Evolutionary conservation across 2,888 invertebrate species (phyloP), one percentile per base, ranked within the genome.

Genomic region (Sarcophaga rosellei): DNA sequence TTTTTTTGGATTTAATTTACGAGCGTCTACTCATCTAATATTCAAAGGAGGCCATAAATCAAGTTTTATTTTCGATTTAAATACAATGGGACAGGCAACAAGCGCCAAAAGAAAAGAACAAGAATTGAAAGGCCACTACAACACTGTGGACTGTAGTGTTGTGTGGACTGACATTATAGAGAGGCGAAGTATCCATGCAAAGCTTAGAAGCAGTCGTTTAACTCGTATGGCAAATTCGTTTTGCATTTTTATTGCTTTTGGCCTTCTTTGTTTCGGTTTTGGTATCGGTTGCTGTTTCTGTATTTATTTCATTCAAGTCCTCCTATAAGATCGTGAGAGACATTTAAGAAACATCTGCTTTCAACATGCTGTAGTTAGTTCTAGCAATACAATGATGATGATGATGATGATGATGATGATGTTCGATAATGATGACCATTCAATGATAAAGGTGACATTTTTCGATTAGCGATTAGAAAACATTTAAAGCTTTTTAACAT

Each of bases 401-500:
- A n/a, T 4, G 25, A 65, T 45, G 35, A 35, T 15, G 23, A 47
- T 11, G 44, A 65, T 65, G n/a, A 20, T 25, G 63, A 81, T 47
- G 35, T 35, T 53, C 53, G 78, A 66, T 65, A 83, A 61, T 59
- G 84, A 84, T 86, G 86, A 77, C 78, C 86, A 84, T 74, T 70
- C 68, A 78, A 44, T 78, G 86, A 86, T 86, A 84, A 86, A 84
- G 86, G 86, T 86, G 86, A 86, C 86, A 86, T 84, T 81, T 86
- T 86, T 81, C 86, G 84, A 86, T 86, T 78, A 84, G 86, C 81
- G 86, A 86, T 86, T 86, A 86, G 86, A 86, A 86, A 77, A 68
- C 84, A 81, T 81, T 84, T 81, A 84, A 81, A 84, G 86, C 81
- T 83, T 84, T 86, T 70, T 17, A 70, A 47, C 69, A 75, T 65